Evolutionary conservation across 2,797 vertebrate species (phyloP).

Genomic region (Pipistrellus pygmaeus): DNA sequence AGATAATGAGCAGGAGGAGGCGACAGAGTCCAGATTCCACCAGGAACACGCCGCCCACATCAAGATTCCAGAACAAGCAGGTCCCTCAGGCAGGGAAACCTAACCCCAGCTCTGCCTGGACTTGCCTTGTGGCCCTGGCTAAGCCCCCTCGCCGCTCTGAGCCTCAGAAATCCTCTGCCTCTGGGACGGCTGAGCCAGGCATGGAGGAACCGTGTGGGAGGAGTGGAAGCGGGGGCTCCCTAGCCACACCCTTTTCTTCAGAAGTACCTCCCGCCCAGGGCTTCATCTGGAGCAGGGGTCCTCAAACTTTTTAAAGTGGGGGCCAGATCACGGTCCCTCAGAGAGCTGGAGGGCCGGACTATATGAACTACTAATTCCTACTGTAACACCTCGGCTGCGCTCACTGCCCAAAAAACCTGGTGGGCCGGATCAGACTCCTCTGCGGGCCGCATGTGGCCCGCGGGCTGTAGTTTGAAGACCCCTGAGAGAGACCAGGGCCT

Average conservation of each 20-base stretch:
- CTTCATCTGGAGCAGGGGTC: background rate
- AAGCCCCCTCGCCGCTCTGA: background rate
- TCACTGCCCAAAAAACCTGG: no score
- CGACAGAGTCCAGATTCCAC: slow-evolving; percentile 70
- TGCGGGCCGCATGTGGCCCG: no score
- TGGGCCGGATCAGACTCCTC: no score
- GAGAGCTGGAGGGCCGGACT: no score
- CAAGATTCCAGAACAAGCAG: slow-evolving; percentile 64
- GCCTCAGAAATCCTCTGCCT: background rate
- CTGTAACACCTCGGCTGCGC: no score
- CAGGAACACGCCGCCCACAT: slow-evolving; percentile 80
- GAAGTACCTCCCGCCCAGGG: background rate
- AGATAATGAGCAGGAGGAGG: background rate
- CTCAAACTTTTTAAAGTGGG: no score
- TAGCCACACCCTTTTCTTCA: background rate
- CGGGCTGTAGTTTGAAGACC: no score
- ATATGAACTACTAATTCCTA: no score
- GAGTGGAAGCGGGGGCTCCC: background rate
- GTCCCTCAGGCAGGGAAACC: background rate
- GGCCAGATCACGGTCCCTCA: no score
- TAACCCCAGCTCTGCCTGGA: background rate
- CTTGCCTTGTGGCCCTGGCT: background rate
- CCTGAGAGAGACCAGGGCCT: background rate
- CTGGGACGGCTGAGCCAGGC: background rate
- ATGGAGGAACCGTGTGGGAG: background rate